These are phyloP conservation scores for Sebastiscus albofasciatus DNA, from an alignment of 2,797 vertebrate genomes.

Conservation along the genomic window DNA sequence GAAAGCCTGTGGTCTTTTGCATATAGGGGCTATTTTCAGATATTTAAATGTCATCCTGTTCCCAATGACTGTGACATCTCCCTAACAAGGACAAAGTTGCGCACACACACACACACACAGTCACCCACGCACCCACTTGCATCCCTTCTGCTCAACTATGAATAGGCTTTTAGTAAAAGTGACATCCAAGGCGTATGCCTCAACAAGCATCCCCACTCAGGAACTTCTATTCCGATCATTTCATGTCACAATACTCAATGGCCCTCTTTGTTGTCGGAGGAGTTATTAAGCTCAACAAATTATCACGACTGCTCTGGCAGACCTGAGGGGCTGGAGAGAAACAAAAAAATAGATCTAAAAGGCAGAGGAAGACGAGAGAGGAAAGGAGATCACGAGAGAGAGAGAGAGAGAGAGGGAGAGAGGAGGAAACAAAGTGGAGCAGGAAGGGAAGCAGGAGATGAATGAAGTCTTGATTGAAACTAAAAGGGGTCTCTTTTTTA, in stretches of 20 bases:
- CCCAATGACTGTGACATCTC: conserved; percentile 43
- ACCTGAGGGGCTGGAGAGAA: conserved; percentile 25
- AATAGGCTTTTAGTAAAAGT: conserved; percentile 68
- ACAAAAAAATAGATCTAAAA: not conserved
- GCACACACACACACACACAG: not conserved
- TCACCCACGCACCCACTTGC: conserved; percentile 23
- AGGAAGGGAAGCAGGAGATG: conserved; percentile 26
- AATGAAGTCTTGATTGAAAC: conserved; percentile 40
- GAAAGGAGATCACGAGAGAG: conserved; percentile 4
- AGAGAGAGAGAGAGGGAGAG: not conserved
- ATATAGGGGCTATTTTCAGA: conserved; percentile 55
- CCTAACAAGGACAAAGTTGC: conserved; percentile 23
- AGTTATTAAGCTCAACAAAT: conserved; percentile 71
- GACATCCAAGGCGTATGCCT: conserved; percentile 56
- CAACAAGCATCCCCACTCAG: conserved; percentile 63
- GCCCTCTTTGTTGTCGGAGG: conserved; percentile 65
- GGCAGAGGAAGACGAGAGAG: conserved; percentile 9
- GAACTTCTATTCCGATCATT: conserved; percentile 69
- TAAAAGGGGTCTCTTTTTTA: conserved; percentile 27
- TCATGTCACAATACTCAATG: conserved; percentile 76
- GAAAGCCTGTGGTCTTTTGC: conserved; percentile 26
- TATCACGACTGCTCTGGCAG: conserved; percentile 46
- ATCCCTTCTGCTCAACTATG: conserved; percentile 48
- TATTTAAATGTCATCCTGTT: conserved; percentile 49
- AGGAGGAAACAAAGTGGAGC: conserved; percentile 33